Base-by-base conservation (phyloP, 2,888 invertebrate species). In the Meteorus cinctellus region DNA sequence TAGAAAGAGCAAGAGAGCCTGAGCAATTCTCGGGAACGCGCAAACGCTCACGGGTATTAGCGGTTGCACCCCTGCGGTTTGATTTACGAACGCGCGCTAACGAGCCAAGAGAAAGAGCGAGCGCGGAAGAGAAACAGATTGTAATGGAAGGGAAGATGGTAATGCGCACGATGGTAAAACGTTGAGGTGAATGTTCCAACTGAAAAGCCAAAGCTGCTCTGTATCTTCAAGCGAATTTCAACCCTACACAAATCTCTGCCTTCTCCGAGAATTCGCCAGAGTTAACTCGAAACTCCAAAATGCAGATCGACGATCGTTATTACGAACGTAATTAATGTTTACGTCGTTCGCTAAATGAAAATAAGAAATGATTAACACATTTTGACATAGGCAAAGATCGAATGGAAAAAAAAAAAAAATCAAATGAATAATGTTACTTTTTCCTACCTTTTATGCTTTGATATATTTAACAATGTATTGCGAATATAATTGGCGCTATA, bases 1-100 rank as follows among this genome's bases (percentile, higher is more conserved):
- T 74, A 72, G 55, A 72, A 63, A 48, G 48, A n/a, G 19, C 8
- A 6, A 55, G 6, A 24, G 24, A 55, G 19, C 55, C 24, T 55
- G 55, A 19, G 55, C 60, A 74, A 55, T 72, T 74, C 74, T 84
- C 83, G 86, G 85, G 86, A 86, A 85, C 83, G 83, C 82, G 82
- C 80, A 83, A 82, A 82, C 80, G 81, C 81, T 81, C 82, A 79
- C 79, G 81, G 82, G 82, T 88, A 87, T 88, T 87, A 88, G 86
- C 85, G 87, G 85, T 88, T 88, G 84, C 88, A 88, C 88, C 88
- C 88, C 88, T 86, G 88, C 84, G 88, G 88, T 86, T 88, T 88
- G 88, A 88, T 88, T 88, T 88, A 88, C 88, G 87, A 85, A 82
- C 86, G 81, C 84, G 82, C 86, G 83, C 87, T 88, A 88, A 88